Percentiles rank a stretch among this genome's conserved stretches.
These are phyloP conservation scores for Drosophila tropicalis DNA, from an alignment of 1,140 invertebrate genomes.

Conservation along the genomic window DNA sequence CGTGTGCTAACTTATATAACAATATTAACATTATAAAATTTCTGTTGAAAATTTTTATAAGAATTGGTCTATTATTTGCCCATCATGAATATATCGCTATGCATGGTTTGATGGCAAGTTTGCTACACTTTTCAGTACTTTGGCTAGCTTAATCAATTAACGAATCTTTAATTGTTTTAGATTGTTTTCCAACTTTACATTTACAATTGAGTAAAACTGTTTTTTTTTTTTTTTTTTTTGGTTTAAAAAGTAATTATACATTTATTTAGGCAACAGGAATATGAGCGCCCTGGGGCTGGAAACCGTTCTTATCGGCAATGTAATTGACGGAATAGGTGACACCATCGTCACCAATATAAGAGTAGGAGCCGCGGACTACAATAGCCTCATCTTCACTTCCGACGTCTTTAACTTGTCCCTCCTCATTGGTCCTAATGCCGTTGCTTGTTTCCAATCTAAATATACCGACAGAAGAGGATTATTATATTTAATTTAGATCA, in stretches of 20 bases:
- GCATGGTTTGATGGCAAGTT: too few relatives aligned
- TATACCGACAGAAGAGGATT: background rate
- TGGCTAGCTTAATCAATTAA: too few relatives aligned
- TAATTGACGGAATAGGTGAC: constrained; percentile 86
- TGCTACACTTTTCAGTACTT: too few relatives aligned
- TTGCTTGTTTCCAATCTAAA: constrained; percentile 55
- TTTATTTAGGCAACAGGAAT: constrained; percentile 83
- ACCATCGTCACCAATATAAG: constrained; percentile 86
- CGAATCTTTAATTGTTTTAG: too few relatives aligned
- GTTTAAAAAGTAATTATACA: background rate
- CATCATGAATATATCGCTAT: too few relatives aligned
- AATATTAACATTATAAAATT: too few relatives aligned
- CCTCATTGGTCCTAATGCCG: constrained; percentile 18
- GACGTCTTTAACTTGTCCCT: constrained; percentile 45
- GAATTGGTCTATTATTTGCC: too few relatives aligned
- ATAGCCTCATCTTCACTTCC: constrained; percentile 79
- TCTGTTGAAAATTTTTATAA: too few relatives aligned
- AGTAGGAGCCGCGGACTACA: constrained; percentile 85
- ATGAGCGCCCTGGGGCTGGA: constrained; percentile 88
- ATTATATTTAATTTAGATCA: background rate
- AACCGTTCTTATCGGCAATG: constrained; percentile 91
- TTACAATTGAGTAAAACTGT: too few relatives aligned
- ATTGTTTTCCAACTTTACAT: too few relatives aligned
- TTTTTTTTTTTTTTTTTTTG: background rate
- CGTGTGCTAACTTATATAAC: too few relatives aligned